phyloP scores from a whole-genome alignment of 2,888 invertebrate species.

The Drosophila algonquin region DNA sequence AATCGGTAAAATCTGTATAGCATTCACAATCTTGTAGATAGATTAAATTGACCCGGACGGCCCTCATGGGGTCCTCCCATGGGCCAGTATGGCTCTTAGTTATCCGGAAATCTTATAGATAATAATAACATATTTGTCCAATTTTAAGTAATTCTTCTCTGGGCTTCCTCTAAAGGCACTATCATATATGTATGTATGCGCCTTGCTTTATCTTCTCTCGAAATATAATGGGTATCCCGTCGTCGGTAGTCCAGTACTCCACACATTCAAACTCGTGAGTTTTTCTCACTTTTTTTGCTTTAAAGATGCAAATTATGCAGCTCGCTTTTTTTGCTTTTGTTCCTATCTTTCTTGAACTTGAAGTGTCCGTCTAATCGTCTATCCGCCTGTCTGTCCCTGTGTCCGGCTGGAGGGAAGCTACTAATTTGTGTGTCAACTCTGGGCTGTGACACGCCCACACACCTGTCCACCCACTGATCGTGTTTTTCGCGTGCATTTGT shows the following conservation, averaged over 20 bases:
- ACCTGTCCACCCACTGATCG: constrained; percentile 32
- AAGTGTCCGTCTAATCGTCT: constrained; percentile 49
- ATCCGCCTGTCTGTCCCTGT: constrained; percentile 15
- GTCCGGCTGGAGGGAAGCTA: constrained; percentile 41
- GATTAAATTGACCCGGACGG: too few species aligned
- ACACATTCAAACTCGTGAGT: not conserved
- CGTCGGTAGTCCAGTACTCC: not conserved
- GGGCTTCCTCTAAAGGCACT: too few species aligned
- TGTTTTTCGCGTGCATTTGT: constrained; percentile 58
- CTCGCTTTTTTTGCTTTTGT: not conserved
- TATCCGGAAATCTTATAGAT: too few species aligned
- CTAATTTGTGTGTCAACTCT: constrained; percentile 75
- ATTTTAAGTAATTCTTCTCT: too few species aligned
- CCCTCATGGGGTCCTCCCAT: too few species aligned
- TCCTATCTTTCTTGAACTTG: constrained; percentile 62
- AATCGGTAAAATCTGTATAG: too few species aligned
- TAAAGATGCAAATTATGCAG: constrained; percentile 34
- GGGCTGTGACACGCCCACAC: constrained; percentile 38
- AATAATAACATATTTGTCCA: too few species aligned
- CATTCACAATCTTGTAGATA: too few species aligned
- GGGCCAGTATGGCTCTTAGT: too few species aligned
- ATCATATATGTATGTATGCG: too few species aligned
- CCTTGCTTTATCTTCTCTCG: too few species aligned
- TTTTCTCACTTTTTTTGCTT: constrained; percentile 23
- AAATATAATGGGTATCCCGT: not conserved